A percentile compares a stretch with the other conserved stretches of the same genome.
These are phyloP conservation scores for Leptosomus discolor DNA, from an alignment of 2,113 vertebrate genomes.

Conservation along the genomic window DNA sequence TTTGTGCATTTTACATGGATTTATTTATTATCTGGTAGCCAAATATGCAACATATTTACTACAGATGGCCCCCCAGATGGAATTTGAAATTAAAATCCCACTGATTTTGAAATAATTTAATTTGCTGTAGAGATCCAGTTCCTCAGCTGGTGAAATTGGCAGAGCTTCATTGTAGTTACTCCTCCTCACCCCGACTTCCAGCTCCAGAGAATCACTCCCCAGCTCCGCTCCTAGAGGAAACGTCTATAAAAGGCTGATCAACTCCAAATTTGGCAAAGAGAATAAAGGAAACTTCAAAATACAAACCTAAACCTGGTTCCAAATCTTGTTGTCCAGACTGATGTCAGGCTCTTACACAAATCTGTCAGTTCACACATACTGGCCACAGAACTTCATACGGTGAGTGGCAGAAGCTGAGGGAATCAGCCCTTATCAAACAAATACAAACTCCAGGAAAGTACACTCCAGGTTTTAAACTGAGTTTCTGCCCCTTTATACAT, in stretches of 20 bases:
- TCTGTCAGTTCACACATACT: not conserved
- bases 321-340: not conserved
- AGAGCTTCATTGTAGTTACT: not conserved
- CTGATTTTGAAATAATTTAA: constrained; percentile 56
- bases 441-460: not conserved
- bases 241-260: not conserved
- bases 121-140: constrained; percentile 25
- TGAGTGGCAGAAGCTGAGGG: not conserved
- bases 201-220: not conserved
- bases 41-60: constrained; percentile 59
- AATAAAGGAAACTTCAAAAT: not conserved
- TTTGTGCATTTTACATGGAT: constrained; percentile 5
- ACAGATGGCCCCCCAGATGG: constrained; percentile 62
- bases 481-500: not conserved
- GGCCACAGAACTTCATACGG: not conserved
- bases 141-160: constrained; percentile 53
- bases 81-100: constrained; percentile 59
- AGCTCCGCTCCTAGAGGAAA: not conserved
- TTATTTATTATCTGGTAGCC: constrained; percentile 20
- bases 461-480: not conserved
- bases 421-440: not conserved
- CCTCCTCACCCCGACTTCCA: not conserved
- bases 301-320: not conserved
- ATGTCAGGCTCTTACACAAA: not conserved
- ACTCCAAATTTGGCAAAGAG: not conserved